Evolutionary conservation across 2,797 vertebrate species (phyloP).

Genomic region (Monodelphis domestica): DNA sequence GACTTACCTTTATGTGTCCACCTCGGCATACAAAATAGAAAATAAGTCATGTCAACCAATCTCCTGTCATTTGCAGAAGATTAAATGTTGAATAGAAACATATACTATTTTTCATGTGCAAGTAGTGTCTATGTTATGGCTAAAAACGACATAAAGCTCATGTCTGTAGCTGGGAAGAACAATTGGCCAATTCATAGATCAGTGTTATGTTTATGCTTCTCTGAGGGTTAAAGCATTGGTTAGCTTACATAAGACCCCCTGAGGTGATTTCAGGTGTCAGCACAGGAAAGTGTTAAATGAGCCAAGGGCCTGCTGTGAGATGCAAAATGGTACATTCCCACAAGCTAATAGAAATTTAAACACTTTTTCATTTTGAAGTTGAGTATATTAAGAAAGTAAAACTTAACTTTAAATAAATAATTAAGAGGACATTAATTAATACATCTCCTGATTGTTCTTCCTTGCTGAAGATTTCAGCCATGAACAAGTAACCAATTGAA

Average conservation of each 20-base stretch:
- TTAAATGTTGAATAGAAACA: slow-evolving; percentile 2
- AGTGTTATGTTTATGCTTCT: neutral
- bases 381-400: slow-evolving; percentile 69
- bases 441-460: slow-evolving; percentile 68
- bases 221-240: slow-evolving; percentile 47
- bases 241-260: slow-evolving; percentile 56
- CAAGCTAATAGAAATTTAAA: slow-evolving; percentile 63
- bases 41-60: neutral
- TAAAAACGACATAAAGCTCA: slow-evolving; percentile 5
- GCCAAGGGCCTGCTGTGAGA: slow-evolving; percentile 51
- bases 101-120: neutral
- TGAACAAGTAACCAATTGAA: slow-evolving; percentile 59
- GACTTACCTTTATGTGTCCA: neutral
- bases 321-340: slow-evolving; percentile 65
- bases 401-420: slow-evolving; percentile 69
- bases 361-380: slow-evolving; percentile 61
- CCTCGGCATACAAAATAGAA: neutral
- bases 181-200: neutral
- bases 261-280: slow-evolving; percentile 62
- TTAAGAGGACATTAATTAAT: slow-evolving; percentile 73
- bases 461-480: slow-evolving; percentile 62
- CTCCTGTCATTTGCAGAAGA: slow-evolving; percentile 34
- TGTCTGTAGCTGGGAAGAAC: slow-evolving; percentile 5
- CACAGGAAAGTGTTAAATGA: slow-evolving; percentile 54
- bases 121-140: slow-evolving; percentile 14